phyloP scores from a whole-genome alignment of 2,797 vertebrate genomes.

The Molothrus aeneus region DNA sequence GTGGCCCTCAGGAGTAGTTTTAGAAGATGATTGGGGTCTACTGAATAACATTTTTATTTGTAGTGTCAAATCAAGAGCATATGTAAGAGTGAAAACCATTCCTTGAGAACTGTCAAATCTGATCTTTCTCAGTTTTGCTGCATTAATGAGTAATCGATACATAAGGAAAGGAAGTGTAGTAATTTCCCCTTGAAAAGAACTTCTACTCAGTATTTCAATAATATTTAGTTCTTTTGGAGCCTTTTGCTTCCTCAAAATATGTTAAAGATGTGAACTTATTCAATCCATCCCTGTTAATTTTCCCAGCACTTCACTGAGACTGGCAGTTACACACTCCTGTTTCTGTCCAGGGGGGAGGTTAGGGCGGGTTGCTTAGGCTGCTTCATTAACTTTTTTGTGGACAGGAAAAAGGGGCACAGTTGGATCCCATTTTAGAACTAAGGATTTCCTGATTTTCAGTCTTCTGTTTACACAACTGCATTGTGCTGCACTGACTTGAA shows the following conservation, averaged over 20 bases:
- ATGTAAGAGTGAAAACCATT: slow-evolving; percentile 60
- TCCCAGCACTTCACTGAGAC: not conserved
- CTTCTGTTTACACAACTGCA: slow-evolving; percentile 43
- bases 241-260: not conserved
- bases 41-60: slow-evolving; percentile 46
- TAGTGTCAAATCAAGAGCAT: slow-evolving; percentile 55
- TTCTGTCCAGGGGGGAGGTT: not conserved
- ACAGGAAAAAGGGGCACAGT: slow-evolving; percentile 39
- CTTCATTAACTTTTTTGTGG: slow-evolving; percentile 58
- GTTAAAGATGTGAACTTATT: not conserved
- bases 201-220: not conserved
- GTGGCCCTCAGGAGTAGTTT: not conserved
- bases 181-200: slow-evolving; percentile 52
- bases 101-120: slow-evolving; percentile 60
- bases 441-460: slow-evolving; percentile 48
- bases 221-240: not conserved
- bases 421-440: slow-evolving; percentile 52
- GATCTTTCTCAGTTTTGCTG: slow-evolving; percentile 69
- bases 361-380: not conserved
- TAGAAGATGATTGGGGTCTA: not conserved
- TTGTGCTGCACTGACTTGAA: slow-evolving; percentile 9
- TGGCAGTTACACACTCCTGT: not conserved
- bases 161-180: slow-evolving; percentile 43
- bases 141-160: slow-evolving; percentile 69
- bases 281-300: not conserved